phyloP scores from a whole-genome alignment of 2,113 vertebrate species.

The Enhydra lutris region DNA sequence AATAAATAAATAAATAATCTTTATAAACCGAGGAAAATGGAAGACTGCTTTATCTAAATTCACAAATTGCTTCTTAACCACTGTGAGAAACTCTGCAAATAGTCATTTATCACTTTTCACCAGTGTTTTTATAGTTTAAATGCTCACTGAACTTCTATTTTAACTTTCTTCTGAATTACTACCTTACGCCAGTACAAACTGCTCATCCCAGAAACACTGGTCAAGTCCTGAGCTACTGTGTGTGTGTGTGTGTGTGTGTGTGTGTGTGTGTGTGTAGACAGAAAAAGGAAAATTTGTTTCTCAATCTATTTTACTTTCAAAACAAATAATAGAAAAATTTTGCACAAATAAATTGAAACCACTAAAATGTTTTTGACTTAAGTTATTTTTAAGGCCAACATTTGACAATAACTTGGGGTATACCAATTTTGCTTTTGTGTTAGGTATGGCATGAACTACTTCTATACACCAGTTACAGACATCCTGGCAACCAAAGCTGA shows the following conservation, averaged over 20 bases:
- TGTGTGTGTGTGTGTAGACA: not conserved
- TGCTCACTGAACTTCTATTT: not conserved
- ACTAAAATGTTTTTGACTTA: not conserved
- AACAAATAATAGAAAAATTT: not conserved
- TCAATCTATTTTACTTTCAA: not conserved
- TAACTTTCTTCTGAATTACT: not conserved
- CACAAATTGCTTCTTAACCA: not conserved
- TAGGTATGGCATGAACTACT: not conserved
- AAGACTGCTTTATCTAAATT: not conserved
- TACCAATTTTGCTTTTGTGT: not conserved
- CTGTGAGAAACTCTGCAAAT: not conserved
- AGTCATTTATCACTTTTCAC: constrained; percentile 24
- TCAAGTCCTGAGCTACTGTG: not conserved
- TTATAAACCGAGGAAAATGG: not conserved
- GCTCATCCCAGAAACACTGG: not conserved
- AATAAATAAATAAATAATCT: no score
- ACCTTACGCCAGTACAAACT: not conserved
- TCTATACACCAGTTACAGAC: not conserved
- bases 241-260: not conserved
- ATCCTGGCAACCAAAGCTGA: not conserved
- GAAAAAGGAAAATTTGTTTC: not conserved
- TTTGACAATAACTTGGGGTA: not conserved
- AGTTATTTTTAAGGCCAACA: not conserved
- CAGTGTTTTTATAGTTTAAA: not conserved
- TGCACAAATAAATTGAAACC: not conserved